These are phyloP conservation scores for Ageneiosus marmoratus DNA, from an alignment of 2,113 vertebrate genomes.

Conservation along the genomic window DNA sequence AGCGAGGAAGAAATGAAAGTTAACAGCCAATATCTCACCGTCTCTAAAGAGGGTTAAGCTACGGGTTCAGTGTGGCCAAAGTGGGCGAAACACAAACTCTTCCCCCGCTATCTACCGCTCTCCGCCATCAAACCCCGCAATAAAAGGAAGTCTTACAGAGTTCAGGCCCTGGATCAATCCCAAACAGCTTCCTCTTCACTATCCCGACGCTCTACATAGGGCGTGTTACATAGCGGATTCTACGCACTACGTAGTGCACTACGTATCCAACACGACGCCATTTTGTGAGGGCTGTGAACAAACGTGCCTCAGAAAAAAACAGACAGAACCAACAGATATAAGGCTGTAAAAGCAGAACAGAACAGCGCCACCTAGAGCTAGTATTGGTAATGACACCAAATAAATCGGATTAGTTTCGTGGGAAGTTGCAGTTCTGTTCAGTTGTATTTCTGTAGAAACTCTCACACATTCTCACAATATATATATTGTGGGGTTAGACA, in stretches of 20 bases:
- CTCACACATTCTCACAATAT: no score
- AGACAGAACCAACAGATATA: neutral
- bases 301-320: slow-evolving; percentile 15
- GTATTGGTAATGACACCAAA: neutral
- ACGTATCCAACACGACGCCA: neutral
- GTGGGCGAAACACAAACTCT: slow-evolving; percentile 25
- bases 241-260: slow-evolving; percentile 13
- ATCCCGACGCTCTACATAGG: neutral
- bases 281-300: neutral
- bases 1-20: neutral
- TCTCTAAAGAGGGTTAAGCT: neutral
- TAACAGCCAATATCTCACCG: slow-evolving; percentile 8
- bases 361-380: slow-evolving; percentile 13
- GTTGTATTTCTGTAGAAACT: neutral
- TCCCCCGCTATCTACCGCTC: slow-evolving; percentile 20
- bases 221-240: neutral
- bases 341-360: neutral
- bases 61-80: slow-evolving; percentile 9
- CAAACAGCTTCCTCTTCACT: neutral
- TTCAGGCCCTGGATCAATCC: slow-evolving; percentile 14
- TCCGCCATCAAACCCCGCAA: slow-evolving; percentile 27
- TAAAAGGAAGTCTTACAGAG: slow-evolving; percentile 23
- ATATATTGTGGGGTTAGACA: no score
- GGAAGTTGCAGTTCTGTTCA: neutral
- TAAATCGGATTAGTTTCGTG: neutral